A percentile compares a stretch with the other conserved stretches of the same genome.
These are phyloP conservation scores for Macrostomum lignano DNA, from an alignment of 1,140 invertebrate species.

Conservation along the genomic window DNA sequence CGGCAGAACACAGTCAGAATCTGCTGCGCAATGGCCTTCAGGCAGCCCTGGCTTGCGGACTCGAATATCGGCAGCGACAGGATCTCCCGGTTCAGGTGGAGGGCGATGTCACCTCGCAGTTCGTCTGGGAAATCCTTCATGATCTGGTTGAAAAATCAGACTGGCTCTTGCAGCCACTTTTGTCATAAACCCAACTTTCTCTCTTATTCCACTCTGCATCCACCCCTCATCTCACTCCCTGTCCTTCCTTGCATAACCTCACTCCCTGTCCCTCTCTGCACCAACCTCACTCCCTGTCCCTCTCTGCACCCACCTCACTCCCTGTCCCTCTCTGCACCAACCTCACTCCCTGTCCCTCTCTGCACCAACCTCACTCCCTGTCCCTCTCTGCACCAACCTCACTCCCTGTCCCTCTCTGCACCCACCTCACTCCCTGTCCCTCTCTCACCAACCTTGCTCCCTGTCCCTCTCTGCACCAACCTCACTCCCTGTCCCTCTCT, in stretches of 20 bases:
- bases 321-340: too few relatives aligned
- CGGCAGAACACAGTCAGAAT: slow-evolving; percentile 19
- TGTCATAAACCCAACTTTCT: neutral
- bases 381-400: too few relatives aligned
- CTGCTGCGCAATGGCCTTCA: slow-evolving; percentile 15
- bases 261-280: too few relatives aligned
- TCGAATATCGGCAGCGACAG: slow-evolving; percentile 72
- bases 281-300: too few relatives aligned
- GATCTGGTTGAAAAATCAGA: slow-evolving; percentile 34
- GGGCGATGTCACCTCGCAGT: slow-evolving; percentile 62
- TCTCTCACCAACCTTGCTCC: too few relatives aligned
- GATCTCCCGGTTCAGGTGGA: slow-evolving; percentile 77
- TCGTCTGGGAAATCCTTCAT: slow-evolving; percentile 83
- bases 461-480: too few relatives aligned
- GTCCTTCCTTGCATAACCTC: neutral
- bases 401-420: too few relatives aligned
- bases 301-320: too few relatives aligned
- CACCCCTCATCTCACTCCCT: neutral
- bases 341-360: too few relatives aligned
- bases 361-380: too few relatives aligned
- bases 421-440: too few relatives aligned
- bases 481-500: too few relatives aligned
- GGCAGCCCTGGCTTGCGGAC: slow-evolving; percentile 31
- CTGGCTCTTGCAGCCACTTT: neutral
- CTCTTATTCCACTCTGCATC: neutral